These are phyloP conservation scores for Gavialis gangeticus DNA, from an alignment of 2,113 vertebrate genomes.

Conservation along the genomic window DNA sequence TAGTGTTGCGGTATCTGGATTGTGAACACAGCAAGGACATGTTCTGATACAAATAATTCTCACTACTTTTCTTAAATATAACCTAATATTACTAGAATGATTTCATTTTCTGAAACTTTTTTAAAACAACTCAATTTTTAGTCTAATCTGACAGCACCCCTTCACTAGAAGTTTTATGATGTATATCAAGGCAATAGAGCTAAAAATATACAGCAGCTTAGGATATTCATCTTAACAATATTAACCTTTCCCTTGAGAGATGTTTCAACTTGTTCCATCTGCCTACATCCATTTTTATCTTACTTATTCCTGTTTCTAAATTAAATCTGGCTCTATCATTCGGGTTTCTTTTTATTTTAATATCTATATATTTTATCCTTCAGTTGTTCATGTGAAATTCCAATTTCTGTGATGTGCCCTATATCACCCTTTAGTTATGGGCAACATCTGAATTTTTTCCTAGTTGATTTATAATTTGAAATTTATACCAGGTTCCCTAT, in stretches of 20 bases:
- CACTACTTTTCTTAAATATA: neutral
- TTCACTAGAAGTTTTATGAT: conserved; percentile 17
- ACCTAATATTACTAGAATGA: neutral
- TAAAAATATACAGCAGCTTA: conserved; percentile 39
- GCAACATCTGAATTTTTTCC: neutral
- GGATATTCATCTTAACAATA: conserved; percentile 43
- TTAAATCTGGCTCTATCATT: conserved; percentile 18
- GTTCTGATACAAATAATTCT: neutral
- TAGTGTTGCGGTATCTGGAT: neutral
- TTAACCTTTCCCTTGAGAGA: conserved; percentile 36
- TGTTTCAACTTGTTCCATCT: conserved; percentile 49
- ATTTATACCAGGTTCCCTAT: neutral
- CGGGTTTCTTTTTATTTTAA: conserved; percentile 23
- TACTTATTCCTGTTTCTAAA: conserved; percentile 26
- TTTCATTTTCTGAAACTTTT: neutral
- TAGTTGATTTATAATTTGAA: neutral
- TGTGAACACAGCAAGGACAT: neutral
- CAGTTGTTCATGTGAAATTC: neutral
- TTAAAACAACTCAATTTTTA: neutral
- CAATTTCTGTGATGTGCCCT: neutral
- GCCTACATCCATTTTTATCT: conserved; percentile 46
- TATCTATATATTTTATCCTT: conserved; percentile 31
- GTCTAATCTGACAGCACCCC: neutral
- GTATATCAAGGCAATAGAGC: neutral
- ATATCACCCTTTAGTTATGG: neutral